A percentile compares a stretch with the other conserved stretches of the same genome.
phyloP scores from a whole-genome alignment of 2,113 vertebrate species.

The Ancistrus triradiatus region DNA sequence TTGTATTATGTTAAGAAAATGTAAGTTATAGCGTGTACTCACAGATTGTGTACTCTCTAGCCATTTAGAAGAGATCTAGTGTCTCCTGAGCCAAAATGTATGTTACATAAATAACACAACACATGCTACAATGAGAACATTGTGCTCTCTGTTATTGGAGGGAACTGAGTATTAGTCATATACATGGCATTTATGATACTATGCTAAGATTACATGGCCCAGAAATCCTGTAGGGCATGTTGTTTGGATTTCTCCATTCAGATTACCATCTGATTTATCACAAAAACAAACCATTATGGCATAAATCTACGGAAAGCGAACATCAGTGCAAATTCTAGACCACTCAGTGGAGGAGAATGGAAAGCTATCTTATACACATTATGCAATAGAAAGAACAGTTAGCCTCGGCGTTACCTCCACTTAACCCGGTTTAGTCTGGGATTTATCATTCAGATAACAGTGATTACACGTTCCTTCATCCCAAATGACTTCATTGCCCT shows the following conservation, averaged over 20 bases:
- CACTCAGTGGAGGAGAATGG: slow-evolving; percentile 10
- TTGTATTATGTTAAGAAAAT: too few species aligned
- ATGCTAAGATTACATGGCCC: background rate
- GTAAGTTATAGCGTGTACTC: too few species aligned
- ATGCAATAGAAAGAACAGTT: slow-evolving; percentile 12
- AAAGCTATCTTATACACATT: slow-evolving; percentile 18
- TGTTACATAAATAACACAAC: slow-evolving; percentile 16
- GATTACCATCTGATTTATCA: background rate
- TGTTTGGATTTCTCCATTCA: background rate
- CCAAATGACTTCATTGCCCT: slow-evolving; percentile 47
- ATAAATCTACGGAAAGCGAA: slow-evolving; percentile 15
- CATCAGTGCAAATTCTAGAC: slow-evolving; percentile 1
- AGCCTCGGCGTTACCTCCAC: slow-evolving; percentile 26
- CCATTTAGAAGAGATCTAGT: too few species aligned
- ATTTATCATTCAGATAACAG: slow-evolving; percentile 46
- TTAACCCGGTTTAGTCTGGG: slow-evolving; percentile 33
- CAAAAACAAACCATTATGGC: too few species aligned
- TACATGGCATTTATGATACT: slow-evolving; percentile 17
- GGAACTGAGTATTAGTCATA: slow-evolving; percentile 3
- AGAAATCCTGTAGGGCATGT: slow-evolving; percentile 13
- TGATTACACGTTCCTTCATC: slow-evolving; percentile 25
- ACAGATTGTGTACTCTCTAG: too few species aligned
- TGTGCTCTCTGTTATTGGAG: background rate
- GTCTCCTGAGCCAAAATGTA: too few species aligned
- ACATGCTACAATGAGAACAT: slow-evolving; percentile 15